Percentiles rank a stretch among this genome's conserved stretches.
These are phyloP conservation scores for Tetragonula carbonaria DNA, from an alignment of 2,888 invertebrate species.

Conservation along the genomic window DNA sequence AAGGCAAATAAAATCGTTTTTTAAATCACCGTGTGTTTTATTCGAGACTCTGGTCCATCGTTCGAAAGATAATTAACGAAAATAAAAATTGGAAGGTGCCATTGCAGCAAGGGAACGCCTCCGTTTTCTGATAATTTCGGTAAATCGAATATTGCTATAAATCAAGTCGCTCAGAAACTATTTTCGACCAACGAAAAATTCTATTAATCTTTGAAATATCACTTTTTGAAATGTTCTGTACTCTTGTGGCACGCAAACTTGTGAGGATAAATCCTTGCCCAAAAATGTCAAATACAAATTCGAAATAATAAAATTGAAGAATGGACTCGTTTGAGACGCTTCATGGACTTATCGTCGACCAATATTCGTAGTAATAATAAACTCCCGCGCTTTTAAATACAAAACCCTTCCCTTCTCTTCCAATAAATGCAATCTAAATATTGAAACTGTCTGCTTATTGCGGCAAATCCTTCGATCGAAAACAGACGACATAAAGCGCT, in stretches of 20 bases:
- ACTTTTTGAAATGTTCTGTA: background rate
- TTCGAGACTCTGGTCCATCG: background rate
- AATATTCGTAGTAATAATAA: background rate
- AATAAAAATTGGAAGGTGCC: background rate
- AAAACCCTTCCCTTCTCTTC: background rate
- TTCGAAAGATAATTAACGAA: background rate
- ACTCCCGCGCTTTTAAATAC: background rate
- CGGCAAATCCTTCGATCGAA: background rate
- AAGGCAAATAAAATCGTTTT: conserved; percentile 40
- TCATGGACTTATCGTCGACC: background rate
- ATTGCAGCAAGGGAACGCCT: background rate
- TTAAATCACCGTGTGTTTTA: conserved; percentile 19
- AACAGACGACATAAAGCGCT: background rate
- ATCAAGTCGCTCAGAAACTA: background rate
- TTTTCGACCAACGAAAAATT: background rate
- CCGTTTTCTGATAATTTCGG: background rate
- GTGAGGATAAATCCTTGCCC: background rate
- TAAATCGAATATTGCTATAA: background rate
- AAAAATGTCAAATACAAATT: background rate
- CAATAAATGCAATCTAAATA: background rate
- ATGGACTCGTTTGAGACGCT: too few species aligned
- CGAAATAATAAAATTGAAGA: background rate
- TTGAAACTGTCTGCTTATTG: background rate
- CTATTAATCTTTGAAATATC: background rate
- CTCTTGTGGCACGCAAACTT: background rate